Evolutionary conservation across 2,888 invertebrate genomes (phyloP), one percentile per base, ranked within the genome.

Genomic region (Epistrophe grossulariae): DNA sequence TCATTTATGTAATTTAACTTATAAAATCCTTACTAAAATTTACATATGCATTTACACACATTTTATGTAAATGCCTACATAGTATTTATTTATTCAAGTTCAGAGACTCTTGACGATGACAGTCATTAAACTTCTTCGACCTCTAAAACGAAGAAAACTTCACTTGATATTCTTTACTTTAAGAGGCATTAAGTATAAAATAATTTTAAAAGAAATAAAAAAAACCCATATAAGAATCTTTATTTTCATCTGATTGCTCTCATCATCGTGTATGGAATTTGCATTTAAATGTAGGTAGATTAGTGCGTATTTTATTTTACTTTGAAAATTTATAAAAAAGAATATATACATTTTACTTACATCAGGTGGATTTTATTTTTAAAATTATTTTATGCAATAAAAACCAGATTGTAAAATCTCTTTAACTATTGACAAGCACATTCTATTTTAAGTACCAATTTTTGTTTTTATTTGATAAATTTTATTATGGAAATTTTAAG

Each of bases 181-280:
- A 7, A 11, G 6, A 17, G 11, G 1, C n/a, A 45, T 48, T 66
- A 31, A 28, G 31, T 2, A 28, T 28, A 48, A 66, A 17, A 10
- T 35, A 45, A 28, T 31, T 17, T 50, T 13, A 19, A 15, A 15
- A 60, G 2, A 19, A 19, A 40, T 40, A 38, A 60, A 60, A 48
- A n/a, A 24, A 35, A 24, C 3, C 2, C 66, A 11, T 17, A 35
- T 48, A 48, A 50, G 64, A 48, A 50, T 4, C 3, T 35, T 68
- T 68, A 68, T 68, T 17, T 50, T 19, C 35, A 13, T 35, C 50
- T 38, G 66, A 68, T 35, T 68, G 19, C 50, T 38, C 9, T 17
- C n/a, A 66, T 50, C 17, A 24, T 24, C 2, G 3, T 24, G 35
- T 19, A 31, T 8, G 35, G 10, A 35, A 66, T 66, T 66, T 66